Conservation (phyloP, 1,140 invertebrate genomes). For the Brachionus manjavacas region DNA sequence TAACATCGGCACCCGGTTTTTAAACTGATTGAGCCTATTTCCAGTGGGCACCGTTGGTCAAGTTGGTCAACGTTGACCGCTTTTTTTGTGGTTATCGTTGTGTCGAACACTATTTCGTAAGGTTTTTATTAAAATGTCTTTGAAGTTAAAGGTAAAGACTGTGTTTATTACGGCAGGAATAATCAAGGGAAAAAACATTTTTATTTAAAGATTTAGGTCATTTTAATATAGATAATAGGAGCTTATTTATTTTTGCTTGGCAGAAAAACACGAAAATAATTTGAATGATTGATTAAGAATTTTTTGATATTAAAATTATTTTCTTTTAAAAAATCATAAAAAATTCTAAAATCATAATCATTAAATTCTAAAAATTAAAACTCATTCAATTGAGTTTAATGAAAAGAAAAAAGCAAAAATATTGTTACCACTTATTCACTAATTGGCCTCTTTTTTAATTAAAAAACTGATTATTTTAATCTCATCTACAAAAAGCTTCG, state of each 20-base stretch:
- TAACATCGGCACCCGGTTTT: conserved; percentile 17
- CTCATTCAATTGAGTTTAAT: too few species aligned
- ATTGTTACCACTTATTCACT: too few species aligned
- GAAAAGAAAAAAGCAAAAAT: too few species aligned
- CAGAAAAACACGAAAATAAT: background rate
- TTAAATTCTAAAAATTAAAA: too few species aligned
- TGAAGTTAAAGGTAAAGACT: background rate
- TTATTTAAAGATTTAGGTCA: background rate
- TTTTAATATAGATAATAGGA: background rate
- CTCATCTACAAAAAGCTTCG: too few species aligned
- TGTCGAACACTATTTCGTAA: conserved; percentile 8
- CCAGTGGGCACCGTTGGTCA: background rate
- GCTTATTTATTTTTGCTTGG: background rate
- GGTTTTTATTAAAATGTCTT: conserved; percentile 22
- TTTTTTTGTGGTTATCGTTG: background rate
- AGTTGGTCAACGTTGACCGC: background rate
- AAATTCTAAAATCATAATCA: too few species aligned
- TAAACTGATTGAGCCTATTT: background rate
- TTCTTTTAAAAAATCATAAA: too few species aligned
- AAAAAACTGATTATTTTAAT: too few species aligned
- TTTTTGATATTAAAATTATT: background rate
- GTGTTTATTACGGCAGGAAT: background rate
- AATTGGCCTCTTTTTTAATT: too few species aligned
- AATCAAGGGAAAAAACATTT: background rate
- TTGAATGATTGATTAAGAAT: background rate